Conservation (phyloP, 2,888 invertebrate species). For the Eumacrocentrus americanus region DNA sequence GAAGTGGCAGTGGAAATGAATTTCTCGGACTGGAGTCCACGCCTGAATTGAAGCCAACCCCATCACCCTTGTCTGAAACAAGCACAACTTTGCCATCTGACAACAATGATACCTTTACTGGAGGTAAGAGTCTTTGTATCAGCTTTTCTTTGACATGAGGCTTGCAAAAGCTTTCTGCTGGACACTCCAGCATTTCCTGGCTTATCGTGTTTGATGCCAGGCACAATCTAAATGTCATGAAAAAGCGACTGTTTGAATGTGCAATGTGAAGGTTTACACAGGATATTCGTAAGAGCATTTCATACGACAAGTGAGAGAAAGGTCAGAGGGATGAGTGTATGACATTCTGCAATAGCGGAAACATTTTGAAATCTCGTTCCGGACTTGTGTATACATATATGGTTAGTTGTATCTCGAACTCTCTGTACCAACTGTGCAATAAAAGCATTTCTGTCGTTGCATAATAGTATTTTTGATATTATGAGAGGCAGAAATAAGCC, state of each 20-base stretch:
- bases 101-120: conserved; percentile 55
- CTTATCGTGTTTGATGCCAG: too few relatives aligned
- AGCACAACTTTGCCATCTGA: conserved; percentile 54
- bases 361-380: too few relatives aligned
- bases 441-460: too few relatives aligned
- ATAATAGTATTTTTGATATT: too few relatives aligned
- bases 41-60: conserved; percentile 51
- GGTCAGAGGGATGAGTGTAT: too few relatives aligned
- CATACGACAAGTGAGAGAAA: neutral
- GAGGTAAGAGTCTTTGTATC: conserved; percentile 35
- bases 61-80: conserved; percentile 56
- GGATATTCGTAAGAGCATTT: too few relatives aligned
- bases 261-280: too few relatives aligned
- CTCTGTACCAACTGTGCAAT: too few relatives aligned
- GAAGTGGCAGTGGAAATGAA: conserved; percentile 46
- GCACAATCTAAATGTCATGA: too few relatives aligned
- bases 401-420: too few relatives aligned
- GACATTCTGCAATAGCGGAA: neutral
- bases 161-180: neutral
- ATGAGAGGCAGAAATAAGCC: too few relatives aligned
- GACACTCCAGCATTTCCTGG: neutral
- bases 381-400: too few relatives aligned
- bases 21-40: conserved; percentile 54
- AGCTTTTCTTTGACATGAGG: neutral
- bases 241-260: neutral